Base-by-base conservation (phyloP, 1,140 invertebrate genomes). In the Zelostemma sp. region DNA sequence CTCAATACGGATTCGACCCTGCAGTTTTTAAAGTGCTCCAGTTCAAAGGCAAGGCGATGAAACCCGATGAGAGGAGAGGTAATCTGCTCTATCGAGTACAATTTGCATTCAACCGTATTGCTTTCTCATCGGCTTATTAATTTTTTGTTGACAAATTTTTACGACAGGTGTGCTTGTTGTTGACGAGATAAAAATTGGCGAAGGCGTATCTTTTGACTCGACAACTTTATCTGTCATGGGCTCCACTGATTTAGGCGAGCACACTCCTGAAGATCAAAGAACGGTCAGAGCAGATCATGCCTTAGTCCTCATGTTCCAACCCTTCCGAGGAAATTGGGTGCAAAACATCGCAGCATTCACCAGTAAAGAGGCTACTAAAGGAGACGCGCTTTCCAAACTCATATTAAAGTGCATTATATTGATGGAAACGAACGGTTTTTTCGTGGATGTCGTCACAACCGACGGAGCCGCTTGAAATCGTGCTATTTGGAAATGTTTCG, bases 251-350 rank as follows among this genome's bases (percentile, higher is more conserved):
- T 58, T 77, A 18, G 72, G 77, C 1, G 16, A 67, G 25, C 48
- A 74, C 21, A 76, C 74, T 12, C 59, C 72, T 18, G 5, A 59
- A 11, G n/a, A 68, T 31, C 51, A 74, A 50, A 55, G 57, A 57
- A 43, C 21, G 14, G 28, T 41, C 45, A 49, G 31, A 59, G 74
- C 59, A 25, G 72, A 79, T 55, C 77, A 77, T 60, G 75, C 67
- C 1, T 19, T 75, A 5, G 73, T 78, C 0, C 43, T 78, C 1
- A 73, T 79, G 70, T 76, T 68, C 51, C 76, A 78, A 19, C 73
- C 71, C n/a, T 79, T 76, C 46, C 43, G 48, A 56, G 72, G 67
- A 21, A 55, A 56, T 45, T 72, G 74, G 66, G 25, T 77, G 3
- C 74, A 78, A 57, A 49, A 61, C 1, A 12, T 78, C 14, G 70